Percentiles rank a stretch among this genome's conserved stretches.
These are phyloP conservation scores for Cyclina sinensis DNA, from an alignment of 1,140 invertebrate genomes.

Conservation along the genomic window DNA sequence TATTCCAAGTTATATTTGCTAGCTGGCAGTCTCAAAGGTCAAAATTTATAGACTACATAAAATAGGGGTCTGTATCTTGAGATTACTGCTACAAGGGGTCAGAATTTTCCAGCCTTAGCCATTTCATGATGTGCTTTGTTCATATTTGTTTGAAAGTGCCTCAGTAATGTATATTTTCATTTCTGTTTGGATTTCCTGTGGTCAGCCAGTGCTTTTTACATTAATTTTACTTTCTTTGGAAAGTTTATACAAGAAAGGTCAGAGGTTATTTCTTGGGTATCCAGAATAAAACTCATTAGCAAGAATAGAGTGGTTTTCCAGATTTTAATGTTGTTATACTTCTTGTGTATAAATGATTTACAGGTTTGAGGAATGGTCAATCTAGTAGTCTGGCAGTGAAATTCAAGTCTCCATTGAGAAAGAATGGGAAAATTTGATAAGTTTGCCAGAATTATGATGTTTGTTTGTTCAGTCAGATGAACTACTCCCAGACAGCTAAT, in stretches of 20 bases:
- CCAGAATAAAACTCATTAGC: not conserved
- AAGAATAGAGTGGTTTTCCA: not conserved
- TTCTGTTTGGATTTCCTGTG: not conserved
- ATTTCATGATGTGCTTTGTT: not conserved
- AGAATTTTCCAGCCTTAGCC: not conserved
- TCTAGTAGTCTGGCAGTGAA: not conserved
- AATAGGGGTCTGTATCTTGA: too few species aligned
- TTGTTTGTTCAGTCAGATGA: slow-evolving; percentile 4
- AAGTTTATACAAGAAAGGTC: slow-evolving; percentile 45
- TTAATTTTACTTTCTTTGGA: slow-evolving; percentile 2
- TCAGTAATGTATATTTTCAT: slow-evolving; percentile 17
- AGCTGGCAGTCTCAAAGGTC: too few species aligned
- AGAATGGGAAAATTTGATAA: not conserved
- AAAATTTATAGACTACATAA: too few species aligned
- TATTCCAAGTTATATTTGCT: too few species aligned
- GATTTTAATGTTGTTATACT: slow-evolving; percentile 45
- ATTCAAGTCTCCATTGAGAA: not conserved
- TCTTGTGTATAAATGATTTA: slow-evolving; percentile 13
- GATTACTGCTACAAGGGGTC: not conserved
- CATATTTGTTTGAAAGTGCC: not conserved
- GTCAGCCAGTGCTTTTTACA: not conserved
- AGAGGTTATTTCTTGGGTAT: not conserved
- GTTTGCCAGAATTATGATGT: slow-evolving; percentile 16
- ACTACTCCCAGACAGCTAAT: not conserved
- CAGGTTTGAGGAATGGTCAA: not conserved